A percentile compares a stretch with the other conserved stretches of the same genome.
Evolutionary conservation across 2,888 invertebrate species (phyloP).

Genomic region (Sinhomidia bicolor): DNA sequence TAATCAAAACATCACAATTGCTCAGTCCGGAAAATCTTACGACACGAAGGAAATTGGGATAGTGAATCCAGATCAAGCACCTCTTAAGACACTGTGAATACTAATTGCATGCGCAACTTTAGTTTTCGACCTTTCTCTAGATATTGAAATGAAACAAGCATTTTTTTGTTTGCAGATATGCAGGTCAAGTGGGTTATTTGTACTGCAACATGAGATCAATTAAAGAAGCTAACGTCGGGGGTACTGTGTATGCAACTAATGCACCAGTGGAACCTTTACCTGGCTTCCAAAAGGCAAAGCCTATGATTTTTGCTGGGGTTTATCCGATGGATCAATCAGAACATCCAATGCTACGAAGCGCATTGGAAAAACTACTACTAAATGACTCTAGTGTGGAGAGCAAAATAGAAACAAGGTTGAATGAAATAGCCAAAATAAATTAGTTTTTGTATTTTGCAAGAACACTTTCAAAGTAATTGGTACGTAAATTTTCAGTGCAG

Average conservation of each 20-base stretch:
- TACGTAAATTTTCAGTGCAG: constrained; percentile 85
- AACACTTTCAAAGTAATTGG: background rate
- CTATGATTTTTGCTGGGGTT: constrained; percentile 94
- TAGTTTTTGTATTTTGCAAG: constrained; percentile 28
- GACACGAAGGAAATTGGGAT: constrained; percentile 90
- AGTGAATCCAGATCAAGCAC: constrained; percentile 89
- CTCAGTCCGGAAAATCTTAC: constrained; percentile 88
- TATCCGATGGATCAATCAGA: constrained; percentile 96
- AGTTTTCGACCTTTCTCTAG: too few relatives aligned
- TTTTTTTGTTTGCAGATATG: constrained; percentile 82
- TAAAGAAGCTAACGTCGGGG: constrained; percentile 89
- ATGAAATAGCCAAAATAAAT: background rate
- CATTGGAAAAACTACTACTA: constrained; percentile 94
- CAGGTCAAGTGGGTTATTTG: constrained; percentile 97
- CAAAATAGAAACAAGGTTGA: constrained; percentile 89
- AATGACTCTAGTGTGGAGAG: constrained; percentile 97
- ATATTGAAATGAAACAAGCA: too few relatives aligned
- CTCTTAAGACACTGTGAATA: constrained; percentile 85
- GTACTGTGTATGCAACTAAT: constrained; percentile 86
- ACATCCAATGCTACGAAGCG: constrained; percentile 87
- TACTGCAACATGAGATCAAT: constrained; percentile 90
- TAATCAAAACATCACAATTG: constrained; percentile 89
- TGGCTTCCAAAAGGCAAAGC: constrained; percentile 87
- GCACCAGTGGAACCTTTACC: constrained; percentile 84
- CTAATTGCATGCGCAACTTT: constrained; percentile 31